These are phyloP conservation scores for Crioceris asparagi DNA, from an alignment of 2,888 invertebrate genomes.

Conservation along the genomic window DNA sequence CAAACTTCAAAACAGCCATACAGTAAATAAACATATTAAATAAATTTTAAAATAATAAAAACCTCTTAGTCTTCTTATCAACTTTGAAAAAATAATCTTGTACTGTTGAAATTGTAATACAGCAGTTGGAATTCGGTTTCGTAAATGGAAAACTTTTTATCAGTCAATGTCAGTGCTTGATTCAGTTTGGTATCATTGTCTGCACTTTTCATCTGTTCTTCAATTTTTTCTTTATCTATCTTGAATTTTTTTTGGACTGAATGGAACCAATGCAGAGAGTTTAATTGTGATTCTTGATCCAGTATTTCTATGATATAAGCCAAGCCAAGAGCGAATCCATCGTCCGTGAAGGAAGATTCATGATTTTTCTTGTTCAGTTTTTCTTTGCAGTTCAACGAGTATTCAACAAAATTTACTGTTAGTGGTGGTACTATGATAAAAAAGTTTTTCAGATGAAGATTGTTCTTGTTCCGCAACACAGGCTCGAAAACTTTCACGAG, in stretches of 20 bases:
- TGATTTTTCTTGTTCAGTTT: slow-evolving; percentile 80
- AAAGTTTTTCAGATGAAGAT: slow-evolving; percentile 84
- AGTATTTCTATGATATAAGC: slow-evolving; percentile 88
- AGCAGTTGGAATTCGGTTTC: slow-evolving; percentile 79
- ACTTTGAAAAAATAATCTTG: slow-evolving; percentile 76
- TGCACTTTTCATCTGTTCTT: slow-evolving; percentile 42
- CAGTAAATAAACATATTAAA: neutral
- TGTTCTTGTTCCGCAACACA: slow-evolving; percentile 75
- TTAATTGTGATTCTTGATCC: slow-evolving; percentile 74
- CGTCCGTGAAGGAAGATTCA: slow-evolving; percentile 90
- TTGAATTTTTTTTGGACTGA: slow-evolving; percentile 67
- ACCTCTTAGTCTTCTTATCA: slow-evolving; percentile 14
- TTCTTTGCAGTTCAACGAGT: slow-evolving; percentile 84
- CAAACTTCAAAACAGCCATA: too few species aligned
- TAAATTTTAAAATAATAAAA: neutral
- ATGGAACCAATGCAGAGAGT: slow-evolving; percentile 92
- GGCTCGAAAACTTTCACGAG: slow-evolving; percentile 88
- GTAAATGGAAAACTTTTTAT: slow-evolving; percentile 69
- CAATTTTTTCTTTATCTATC: slow-evolving; percentile 47
- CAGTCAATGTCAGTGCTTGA: slow-evolving; percentile 82
- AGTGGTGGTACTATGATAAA: slow-evolving; percentile 88
- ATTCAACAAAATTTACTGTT: slow-evolving; percentile 89
- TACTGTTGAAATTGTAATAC: slow-evolving; percentile 86
- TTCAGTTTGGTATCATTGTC: slow-evolving; percentile 73
- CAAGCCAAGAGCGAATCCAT: slow-evolving; percentile 92